Percentiles rank a stretch among this genome's conserved stretches.
Evolutionary conservation across 2,888 invertebrate genomes (phyloP).

Genomic region (Esperia sulphurella): DNA sequence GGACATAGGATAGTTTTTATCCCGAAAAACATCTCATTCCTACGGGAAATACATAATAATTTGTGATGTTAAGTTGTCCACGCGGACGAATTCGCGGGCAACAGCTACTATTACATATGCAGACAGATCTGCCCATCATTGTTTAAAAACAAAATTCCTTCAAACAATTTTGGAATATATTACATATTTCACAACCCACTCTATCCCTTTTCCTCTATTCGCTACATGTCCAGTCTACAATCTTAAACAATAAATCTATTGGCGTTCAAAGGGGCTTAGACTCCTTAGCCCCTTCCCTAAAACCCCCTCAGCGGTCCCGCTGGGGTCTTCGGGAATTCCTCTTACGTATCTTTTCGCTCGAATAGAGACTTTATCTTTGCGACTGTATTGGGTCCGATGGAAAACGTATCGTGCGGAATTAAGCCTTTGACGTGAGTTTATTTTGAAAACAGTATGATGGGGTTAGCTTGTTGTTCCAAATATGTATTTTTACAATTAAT

Average conservation of each 20-base stretch:
- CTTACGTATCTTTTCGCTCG: conserved; percentile 57
- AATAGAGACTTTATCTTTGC: conserved; percentile 45
- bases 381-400: conserved; percentile 31
- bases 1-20: no score
- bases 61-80: no score
- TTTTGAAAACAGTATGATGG: background rate
- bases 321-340: conserved; percentile 37
- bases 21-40: no score
- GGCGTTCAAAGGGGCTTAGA: conserved; percentile 35
- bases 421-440: conserved; percentile 8
- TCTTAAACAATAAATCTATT: conserved; percentile 63
- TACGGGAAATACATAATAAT: no score
- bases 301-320: background rate
- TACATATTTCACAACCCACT: background rate
- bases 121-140: no score
- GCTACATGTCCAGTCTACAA: conserved; percentile 35
- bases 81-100: no score
- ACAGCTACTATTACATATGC: no score
- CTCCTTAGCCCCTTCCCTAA: conserved; percentile 21
- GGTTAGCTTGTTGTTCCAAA: background rate
- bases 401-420: conserved; percentile 34
- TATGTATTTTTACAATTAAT: no score
- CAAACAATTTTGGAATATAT: no score
- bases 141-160: no score
- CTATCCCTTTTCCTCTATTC: conserved; percentile 10